Evolutionary conservation across 2,113 vertebrate species (phyloP), one percentile per base, ranked within the genome.

Genomic region (Chaetura pelagica): DNA sequence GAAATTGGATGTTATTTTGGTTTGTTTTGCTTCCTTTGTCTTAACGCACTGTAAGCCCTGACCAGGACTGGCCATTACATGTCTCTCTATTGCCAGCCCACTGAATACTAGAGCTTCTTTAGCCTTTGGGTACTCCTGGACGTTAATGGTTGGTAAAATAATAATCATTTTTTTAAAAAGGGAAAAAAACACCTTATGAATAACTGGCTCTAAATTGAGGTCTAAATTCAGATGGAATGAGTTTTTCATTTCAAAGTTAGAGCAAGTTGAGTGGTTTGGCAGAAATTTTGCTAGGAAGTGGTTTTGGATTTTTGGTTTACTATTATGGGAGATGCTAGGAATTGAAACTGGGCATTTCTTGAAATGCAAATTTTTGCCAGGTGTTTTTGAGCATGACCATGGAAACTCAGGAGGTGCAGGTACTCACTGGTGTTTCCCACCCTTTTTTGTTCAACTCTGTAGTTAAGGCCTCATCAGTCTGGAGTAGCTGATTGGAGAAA

Each of bases 401-500:
- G 92, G 95, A 97, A 90, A 96, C 89, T 61, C 32, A 83, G 88
- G 64, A 90, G 90, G 68, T 84, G 90, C 96, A 86, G 85, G 87
- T 91, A 95, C 84, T 96, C 77, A 11, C 6, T 95, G 94, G 93
- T 84, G 87, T 92, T 93, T 97, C 51, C 85, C 75, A 93, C 66
- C 17, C 73, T 82, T 95, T 96, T 95, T 81, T 91, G 86, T 91
- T 75, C 87, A 87, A 71, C 91, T 75, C 81, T 94, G 94, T 97
- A 97, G 97, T 98, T 98, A 96, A 97, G 91, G 94, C 61, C 51
- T 85, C 93, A 86, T 96, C 88, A 91, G 69, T 88, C 90, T 93
- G 66, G 87, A 85, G 76, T 74, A 69, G 68, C 58, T 93, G 94
- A 84, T 95, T 32, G n/a, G 64, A 97, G 84, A 93, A 97, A 95